Conservation (phyloP, 2,113 vertebrate species). For the Chaetodon auriga region DNA sequence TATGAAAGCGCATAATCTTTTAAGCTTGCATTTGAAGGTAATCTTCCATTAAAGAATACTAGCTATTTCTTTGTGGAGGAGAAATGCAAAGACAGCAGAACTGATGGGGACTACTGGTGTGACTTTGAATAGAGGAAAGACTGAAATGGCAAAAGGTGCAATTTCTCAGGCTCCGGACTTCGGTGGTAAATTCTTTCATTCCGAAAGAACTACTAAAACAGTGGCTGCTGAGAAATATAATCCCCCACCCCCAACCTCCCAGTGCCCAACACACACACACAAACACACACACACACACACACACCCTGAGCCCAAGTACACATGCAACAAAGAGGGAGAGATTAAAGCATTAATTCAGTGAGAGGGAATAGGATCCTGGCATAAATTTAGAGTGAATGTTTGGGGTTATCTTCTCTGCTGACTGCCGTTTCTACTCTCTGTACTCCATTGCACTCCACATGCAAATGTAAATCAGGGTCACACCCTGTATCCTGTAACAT, state of each 20-base stretch:
- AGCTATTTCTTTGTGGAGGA: slow-evolving; percentile 76
- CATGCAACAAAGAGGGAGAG: slow-evolving; percentile 77
- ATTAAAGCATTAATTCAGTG: slow-evolving; percentile 82
- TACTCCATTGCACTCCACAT: slow-evolving; percentile 74
- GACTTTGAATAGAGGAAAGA: slow-evolving; percentile 77
- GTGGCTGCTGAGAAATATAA: slow-evolving; percentile 73
- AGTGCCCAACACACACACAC: slow-evolving; percentile 11
- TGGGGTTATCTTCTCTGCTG: slow-evolving; percentile 79
- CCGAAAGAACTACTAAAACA: slow-evolving; percentile 72
- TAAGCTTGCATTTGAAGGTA: slow-evolving; percentile 82
- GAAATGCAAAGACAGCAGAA: slow-evolving; percentile 84
- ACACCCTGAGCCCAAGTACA: slow-evolving; percentile 66
- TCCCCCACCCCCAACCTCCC: slow-evolving; percentile 58
- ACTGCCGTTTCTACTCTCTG: slow-evolving; percentile 70
- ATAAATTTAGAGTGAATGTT: slow-evolving; percentile 79
- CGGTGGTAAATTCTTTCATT: slow-evolving; percentile 64
- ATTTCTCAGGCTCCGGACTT: slow-evolving; percentile 63
- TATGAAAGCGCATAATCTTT: slow-evolving; percentile 80
- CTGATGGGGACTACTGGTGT: slow-evolving; percentile 71
- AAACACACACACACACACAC: slow-evolving; percentile 35
- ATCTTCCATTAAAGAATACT: slow-evolving; percentile 83
- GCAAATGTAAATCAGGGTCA: slow-evolving; percentile 78
- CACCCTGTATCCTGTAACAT: slow-evolving; percentile 73
- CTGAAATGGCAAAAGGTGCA: slow-evolving; percentile 75
- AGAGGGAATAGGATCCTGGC: slow-evolving; percentile 77